Base-by-base conservation (phyloP, 92 coral and sea anemone genomes). In the Palythoa grandis region DNA sequence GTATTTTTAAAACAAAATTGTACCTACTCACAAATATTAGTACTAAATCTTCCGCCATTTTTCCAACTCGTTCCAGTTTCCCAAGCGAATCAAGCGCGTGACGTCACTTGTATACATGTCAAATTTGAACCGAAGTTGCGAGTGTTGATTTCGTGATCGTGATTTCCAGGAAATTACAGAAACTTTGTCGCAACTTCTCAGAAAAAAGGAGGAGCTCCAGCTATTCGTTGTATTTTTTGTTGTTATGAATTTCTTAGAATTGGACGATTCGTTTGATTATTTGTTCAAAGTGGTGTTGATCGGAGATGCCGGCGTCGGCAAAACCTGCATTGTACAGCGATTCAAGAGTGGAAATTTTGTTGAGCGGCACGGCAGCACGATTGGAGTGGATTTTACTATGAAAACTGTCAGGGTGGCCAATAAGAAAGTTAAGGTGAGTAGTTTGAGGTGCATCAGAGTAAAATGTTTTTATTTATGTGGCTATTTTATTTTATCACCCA, bases 261-360 rank as follows among this genome's bases (percentile, higher is more conserved):
- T 83, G 60, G 88, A 90, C 66, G 93, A 87, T 24, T 79, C 92
- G 11, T 96, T 92, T 86, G 98, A 96, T 86, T 96, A 92, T 87
- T 84, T 89, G 52, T 94, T 96, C 89, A 96, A 92, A 86, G 89
- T 96, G 2, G 98, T 93, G 54, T 90, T 96, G 24, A 90, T 94
- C 58, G 98, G 98, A 24, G 95, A 96, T 69, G 93, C 95, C 53
- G 98, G 98, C 5, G 98, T 94, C 1, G 98, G 98, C 1, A 96
- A 96, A 50, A 96, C 98, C 9, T 92, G 98, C 76, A 86, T 96
- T 61, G 95, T 96, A 16, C 94, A 90, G 67, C 91, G 98, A 3
- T 96, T 92, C 86, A 87, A 88, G 40, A 88, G 91, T 43, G 98
- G 98, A 29, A 94, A 92, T 4, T 96, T 92, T 70, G 88, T 90